Percentiles rank a stretch among this genome's conserved stretches.
phyloP scores from a whole-genome alignment of 2,888 invertebrate species.

The Lagria hirta region DNA sequence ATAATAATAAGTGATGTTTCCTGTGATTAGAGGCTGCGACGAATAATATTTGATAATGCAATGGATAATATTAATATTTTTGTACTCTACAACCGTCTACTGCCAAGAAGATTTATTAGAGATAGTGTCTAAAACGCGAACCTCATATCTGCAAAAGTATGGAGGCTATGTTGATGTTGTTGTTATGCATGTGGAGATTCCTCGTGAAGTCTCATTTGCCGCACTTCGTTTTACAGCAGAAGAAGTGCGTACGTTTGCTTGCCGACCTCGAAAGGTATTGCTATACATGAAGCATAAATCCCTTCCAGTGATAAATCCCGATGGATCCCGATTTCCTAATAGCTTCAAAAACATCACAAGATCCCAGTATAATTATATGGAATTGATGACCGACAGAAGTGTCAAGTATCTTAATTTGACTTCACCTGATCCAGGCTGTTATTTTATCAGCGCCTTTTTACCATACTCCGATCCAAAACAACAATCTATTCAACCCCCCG shows the following conservation, averaged over 20 bases:
- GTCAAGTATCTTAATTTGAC: conserved; percentile 62
- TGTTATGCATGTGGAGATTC: conserved; percentile 48
- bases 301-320: conserved; percentile 80
- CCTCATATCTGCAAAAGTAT: conserved; percentile 45
- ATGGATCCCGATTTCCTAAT: conserved; percentile 72
- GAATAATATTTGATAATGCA: conserved; percentile 14
- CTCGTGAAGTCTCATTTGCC: conserved; percentile 45
- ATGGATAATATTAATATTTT: conserved; percentile 10
- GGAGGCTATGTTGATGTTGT: conserved; percentile 45
- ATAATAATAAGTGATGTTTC: too few species aligned
- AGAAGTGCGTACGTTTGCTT: conserved; percentile 45
- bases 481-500: conserved; percentile 74
- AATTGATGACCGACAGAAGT: conserved; percentile 64
- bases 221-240: conserved; percentile 49
- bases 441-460: conserved; percentile 78
- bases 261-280: conserved; percentile 58
- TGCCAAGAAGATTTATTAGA: conserved; percentile 18
- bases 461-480: conserved; percentile 74
- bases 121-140: conserved; percentile 39
- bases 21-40: too few species aligned
- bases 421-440: conserved; percentile 73
- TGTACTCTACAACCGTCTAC: conserved; percentile 5
- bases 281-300: conserved; percentile 77
- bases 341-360: conserved; percentile 47
- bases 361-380: conserved; percentile 58